These are phyloP conservation scores for Spialia ferax DNA, from an alignment of 2,888 invertebrate species.

Conservation along the genomic window DNA sequence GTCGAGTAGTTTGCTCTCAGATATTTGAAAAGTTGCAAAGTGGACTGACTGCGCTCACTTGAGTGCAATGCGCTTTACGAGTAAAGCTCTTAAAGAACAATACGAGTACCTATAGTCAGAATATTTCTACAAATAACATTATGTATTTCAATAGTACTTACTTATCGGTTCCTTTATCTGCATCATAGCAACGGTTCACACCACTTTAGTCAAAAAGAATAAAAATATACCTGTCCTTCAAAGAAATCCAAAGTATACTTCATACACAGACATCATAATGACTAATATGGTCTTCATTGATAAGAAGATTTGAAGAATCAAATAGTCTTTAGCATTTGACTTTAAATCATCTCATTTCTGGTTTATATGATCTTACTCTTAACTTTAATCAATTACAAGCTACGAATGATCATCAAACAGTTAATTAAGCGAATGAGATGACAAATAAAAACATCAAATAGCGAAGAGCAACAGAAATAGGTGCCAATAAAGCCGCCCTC, in stretches of 20 bases:
- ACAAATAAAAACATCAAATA: neutral
- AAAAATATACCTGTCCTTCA: neutral
- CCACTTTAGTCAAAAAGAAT: neutral
- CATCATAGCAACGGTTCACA: neutral
- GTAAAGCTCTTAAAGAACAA: constrained; percentile 8
- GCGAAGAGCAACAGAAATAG: neutral
- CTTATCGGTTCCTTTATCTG: neutral
- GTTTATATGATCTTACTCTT: too few species aligned
- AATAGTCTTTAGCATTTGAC: too few species aligned
- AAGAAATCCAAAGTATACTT: neutral
- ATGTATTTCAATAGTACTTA: constrained; percentile 4
- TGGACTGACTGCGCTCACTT: constrained; percentile 44
- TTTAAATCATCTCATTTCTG: too few species aligned
- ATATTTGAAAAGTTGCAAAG: constrained; percentile 80
- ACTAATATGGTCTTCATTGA: too few species aligned
- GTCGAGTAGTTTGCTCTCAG: constrained; percentile 51
- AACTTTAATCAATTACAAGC: too few species aligned
- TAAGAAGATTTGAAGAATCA: too few species aligned
- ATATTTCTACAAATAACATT: constrained; percentile 1
- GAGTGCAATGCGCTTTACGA: constrained; percentile 15
- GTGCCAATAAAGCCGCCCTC: constrained; percentile 16
- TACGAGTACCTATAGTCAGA: constrained; percentile 8
- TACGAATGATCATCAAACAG: neutral
- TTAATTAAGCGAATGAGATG: neutral
- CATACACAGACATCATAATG: neutral